Conservation (phyloP, 2,113 vertebrate genomes). For the Rhinichthys klamathensis region DNA sequence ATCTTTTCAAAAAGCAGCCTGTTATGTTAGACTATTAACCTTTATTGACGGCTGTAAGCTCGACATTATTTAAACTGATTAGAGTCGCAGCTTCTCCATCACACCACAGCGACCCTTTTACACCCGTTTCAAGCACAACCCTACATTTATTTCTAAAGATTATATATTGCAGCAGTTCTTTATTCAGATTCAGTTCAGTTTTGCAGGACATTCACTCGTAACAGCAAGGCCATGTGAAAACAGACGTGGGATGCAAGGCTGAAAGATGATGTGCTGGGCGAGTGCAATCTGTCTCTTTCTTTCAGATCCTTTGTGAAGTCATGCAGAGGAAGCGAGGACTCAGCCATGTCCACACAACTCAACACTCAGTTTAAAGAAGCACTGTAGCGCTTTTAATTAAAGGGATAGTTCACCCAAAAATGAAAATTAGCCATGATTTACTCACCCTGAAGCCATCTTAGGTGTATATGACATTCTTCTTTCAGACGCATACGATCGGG, state of each 20-base stretch:
- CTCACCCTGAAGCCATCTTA: no score
- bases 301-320: constrained; percentile 30
- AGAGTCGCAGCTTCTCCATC: constrained; percentile 32
- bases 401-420: no score
- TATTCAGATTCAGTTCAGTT: background rate
- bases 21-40: constrained; percentile 64
- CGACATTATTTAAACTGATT: constrained; percentile 64
- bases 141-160: background rate
- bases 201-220: background rate
- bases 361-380: background rate
- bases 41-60: constrained; percentile 58
- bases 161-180: background rate
- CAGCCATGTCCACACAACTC: background rate
- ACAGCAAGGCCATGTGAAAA: background rate
- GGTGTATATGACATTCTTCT: no score
- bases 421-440: no score
- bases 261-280: constrained; percentile 21
- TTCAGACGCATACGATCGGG: no score
- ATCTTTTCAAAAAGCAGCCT: constrained; percentile 45
- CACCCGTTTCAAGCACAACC: background rate
- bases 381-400: background rate
- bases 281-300: constrained; percentile 39
- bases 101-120: background rate
- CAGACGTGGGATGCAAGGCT: background rate
- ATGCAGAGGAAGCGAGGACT: constrained; percentile 31